Conservation (phyloP, 2,113 vertebrate genomes). For the Lanius ludovicianus region DNA sequence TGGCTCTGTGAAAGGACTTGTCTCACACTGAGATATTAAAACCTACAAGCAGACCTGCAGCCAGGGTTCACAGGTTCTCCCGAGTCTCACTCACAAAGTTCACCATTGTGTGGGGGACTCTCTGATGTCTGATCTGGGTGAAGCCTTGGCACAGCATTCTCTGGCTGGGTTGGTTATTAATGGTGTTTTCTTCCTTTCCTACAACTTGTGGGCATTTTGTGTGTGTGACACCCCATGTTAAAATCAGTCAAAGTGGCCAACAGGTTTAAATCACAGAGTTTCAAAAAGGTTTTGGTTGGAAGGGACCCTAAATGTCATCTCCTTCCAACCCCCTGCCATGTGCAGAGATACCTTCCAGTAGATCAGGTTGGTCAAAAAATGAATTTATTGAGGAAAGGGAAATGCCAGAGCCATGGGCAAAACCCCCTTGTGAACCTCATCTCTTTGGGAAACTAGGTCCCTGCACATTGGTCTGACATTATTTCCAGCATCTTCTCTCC, state of each 20-base stretch:
- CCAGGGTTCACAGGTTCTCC: rapidly evolving
- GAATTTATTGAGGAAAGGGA: neutral
- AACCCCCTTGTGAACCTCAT: neutral
- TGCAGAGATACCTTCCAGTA: neutral
- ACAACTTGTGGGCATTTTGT: neutral
- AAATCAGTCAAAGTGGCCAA: neutral
- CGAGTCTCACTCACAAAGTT: neutral
- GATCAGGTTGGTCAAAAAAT: neutral
- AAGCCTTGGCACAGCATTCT: neutral
- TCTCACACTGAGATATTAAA: neutral
- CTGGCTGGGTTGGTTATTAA: neutral
- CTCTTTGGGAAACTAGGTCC: neutral
- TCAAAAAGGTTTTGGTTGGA: neutral
- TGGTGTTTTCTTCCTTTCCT: neutral
- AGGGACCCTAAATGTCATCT: neutral
- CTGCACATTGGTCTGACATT: neutral
- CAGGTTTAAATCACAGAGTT: neutral
- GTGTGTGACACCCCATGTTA: neutral
- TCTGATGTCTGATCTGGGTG: neutral
- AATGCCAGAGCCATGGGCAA: neutral
- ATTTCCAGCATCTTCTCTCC: neutral
- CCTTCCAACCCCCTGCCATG: rapidly evolving
- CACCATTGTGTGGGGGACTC: neutral
- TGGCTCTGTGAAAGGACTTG: neutral
- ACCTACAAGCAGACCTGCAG: neutral